Conservation (phyloP, 2,888 invertebrate species). For the Microplitis manilae region DNA sequence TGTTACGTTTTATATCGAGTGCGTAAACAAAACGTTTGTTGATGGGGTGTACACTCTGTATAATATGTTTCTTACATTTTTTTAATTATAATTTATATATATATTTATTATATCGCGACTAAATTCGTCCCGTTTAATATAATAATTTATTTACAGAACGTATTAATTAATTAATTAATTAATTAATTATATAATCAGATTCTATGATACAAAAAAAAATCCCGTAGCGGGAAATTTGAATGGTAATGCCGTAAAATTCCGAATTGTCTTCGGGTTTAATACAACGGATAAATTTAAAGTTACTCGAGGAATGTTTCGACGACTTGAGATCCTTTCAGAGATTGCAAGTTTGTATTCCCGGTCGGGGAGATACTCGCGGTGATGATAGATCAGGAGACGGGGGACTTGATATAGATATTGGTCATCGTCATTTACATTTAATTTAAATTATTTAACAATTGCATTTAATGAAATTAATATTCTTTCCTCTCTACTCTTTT, state of each 20-base stretch:
- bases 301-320: neutral
- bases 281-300: too few relatives aligned
- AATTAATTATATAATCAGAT: neutral
- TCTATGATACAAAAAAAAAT: conserved; percentile 5
- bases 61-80: neutral
- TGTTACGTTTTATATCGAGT: conserved; percentile 23
- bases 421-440: neutral
- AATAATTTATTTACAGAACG: conserved; percentile 29
- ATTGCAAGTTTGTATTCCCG: too few relatives aligned
- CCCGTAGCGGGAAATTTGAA: neutral
- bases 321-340: neutral
- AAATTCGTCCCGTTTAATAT: neutral
- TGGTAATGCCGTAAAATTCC: neutral
- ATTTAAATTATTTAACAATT: too few relatives aligned
- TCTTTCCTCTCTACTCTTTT: neutral
- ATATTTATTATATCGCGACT: neutral
- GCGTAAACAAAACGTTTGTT: conserved; percentile 3
- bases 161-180: conserved; percentile 11
- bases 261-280: too few relatives aligned
- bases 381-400: neutral
- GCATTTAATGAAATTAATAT: too few relatives aligned
- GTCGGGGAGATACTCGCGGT: neutral
- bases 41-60: conserved; percentile 7
- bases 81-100: neutral
- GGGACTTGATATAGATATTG: neutral